Conservation (phyloP, 1,140 invertebrate species). For the Helicoverpa armigera region DNA sequence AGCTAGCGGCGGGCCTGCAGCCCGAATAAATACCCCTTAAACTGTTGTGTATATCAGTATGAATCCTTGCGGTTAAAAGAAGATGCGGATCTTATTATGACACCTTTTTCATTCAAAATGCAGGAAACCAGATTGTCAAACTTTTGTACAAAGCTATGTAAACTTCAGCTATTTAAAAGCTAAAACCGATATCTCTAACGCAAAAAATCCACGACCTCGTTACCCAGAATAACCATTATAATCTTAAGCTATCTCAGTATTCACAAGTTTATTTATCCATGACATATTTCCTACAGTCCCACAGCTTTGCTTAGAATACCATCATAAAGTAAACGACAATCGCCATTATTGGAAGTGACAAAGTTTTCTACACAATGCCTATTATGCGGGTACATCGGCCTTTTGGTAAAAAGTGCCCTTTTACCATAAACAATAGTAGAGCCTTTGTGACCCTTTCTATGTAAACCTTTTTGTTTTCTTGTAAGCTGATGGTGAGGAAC, state of each 20-base stretch:
- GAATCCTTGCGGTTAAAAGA: no score
- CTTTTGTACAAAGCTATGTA: background rate
- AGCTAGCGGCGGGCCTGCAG: no score
- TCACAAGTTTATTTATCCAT: slow-evolving; percentile 27
- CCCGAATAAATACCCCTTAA: no score
- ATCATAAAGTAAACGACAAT: slow-evolving; percentile 34
- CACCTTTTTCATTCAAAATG: no score
- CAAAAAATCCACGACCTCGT: background rate
- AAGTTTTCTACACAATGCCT: slow-evolving; percentile 41
- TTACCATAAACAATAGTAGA: slow-evolving; percentile 33
- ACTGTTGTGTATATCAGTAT: no score
- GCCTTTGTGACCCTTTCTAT: slow-evolving; percentile 43
- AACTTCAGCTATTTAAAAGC: background rate
- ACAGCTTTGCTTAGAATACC: slow-evolving; percentile 19
- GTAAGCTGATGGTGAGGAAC: slow-evolving; percentile 10
- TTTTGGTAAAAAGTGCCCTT: slow-evolving; percentile 48
- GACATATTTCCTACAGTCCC: slow-evolving; percentile 23
- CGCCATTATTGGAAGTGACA: slow-evolving; percentile 38
- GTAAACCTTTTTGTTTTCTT: slow-evolving; percentile 35
- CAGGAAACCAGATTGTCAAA: no score
- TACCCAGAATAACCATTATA: background rate
- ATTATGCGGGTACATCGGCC: slow-evolving; percentile 37
- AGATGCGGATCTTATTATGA: no score
- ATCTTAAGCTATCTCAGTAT: background rate
- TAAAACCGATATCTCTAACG: background rate